Evolutionary conservation across 2,797 vertebrate genomes (phyloP).

Genomic region (Oryzias sinensis): DNA sequence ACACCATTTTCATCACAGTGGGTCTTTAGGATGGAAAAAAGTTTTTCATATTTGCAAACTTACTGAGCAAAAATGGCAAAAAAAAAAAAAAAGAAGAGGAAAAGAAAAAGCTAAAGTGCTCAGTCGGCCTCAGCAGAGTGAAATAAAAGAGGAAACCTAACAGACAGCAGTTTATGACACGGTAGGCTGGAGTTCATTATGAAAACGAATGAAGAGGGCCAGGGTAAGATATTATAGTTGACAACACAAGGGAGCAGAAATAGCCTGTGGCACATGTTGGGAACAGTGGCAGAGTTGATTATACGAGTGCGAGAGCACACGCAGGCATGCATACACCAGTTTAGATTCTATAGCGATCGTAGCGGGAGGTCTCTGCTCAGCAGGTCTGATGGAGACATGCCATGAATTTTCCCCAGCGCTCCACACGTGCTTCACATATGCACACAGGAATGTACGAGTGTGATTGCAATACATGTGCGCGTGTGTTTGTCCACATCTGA

Average conservation of each 20-base stretch:
- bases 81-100: slow-evolving; percentile 3
- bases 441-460: slow-evolving; percentile 6
- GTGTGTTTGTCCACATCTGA: slow-evolving; percentile 30
- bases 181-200: slow-evolving; percentile 50
- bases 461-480: not conserved
- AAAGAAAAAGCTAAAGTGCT: slow-evolving; percentile 49
- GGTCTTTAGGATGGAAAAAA: slow-evolving; percentile 6
- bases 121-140: slow-evolving; percentile 46
- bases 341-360: slow-evolving; percentile 29
- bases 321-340: slow-evolving; percentile 18
- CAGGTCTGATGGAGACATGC: slow-evolving; percentile 21
- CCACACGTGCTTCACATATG: slow-evolving; percentile 20
- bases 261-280: slow-evolving; percentile 58
- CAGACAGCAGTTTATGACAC: slow-evolving; percentile 60
- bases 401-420: slow-evolving; percentile 34
- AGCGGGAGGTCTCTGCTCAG: slow-evolving; percentile 35
- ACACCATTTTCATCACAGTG: too few relatives aligned
- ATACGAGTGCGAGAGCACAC: slow-evolving; percentile 33
- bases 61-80: slow-evolving; percentile 23
- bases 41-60: slow-evolving; percentile 43
- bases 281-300: slow-evolving; percentile 60
- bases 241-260: slow-evolving; percentile 62
- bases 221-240: slow-evolving; percentile 57
- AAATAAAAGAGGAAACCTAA: slow-evolving; percentile 52
- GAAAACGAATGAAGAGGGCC: slow-evolving; percentile 45